Conservation (phyloP, 1,140 invertebrate species). For the Psix sp. region DNA sequence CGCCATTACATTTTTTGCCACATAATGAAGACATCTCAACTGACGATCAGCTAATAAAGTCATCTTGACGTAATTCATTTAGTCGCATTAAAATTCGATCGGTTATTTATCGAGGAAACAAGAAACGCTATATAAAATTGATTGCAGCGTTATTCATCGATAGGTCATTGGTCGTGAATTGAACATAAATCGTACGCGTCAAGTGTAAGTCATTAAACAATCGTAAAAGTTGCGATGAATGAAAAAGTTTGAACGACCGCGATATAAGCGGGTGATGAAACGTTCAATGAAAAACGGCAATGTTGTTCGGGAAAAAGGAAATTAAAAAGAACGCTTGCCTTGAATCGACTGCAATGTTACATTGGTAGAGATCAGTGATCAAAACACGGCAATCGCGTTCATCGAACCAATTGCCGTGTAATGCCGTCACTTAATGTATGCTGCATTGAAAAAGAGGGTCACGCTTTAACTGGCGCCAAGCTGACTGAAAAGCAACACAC, state of each 20-base stretch:
- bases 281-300: conserved; percentile 13
- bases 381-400: conserved; percentile 55
- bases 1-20: conserved; percentile 17
- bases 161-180: conserved; percentile 1
- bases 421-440: conserved; percentile 59
- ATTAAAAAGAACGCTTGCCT: conserved; percentile 22
- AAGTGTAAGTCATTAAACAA: neutral
- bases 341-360: conserved; percentile 50
- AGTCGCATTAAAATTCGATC: neutral
- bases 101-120: neutral
- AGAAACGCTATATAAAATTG: neutral
- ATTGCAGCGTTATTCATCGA: neutral
- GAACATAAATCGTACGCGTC: neutral
- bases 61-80: neutral
- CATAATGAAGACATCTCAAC: conserved; percentile 32
- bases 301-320: conserved; percentile 19
- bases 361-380: conserved; percentile 46
- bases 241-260: neutral
- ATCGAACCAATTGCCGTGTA: conserved; percentile 54
- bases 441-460: conserved; percentile 56
- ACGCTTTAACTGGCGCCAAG: conserved; percentile 58
- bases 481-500: conserved; percentile 51
- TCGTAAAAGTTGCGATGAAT: neutral
- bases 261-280: conserved; percentile 7
- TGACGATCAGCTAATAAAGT: conserved; percentile 2